Evolutionary conservation across 2,797 vertebrate species (phyloP), one percentile per base, ranked within the genome.

Genomic region (Thaleichthys pacificus): DNA sequence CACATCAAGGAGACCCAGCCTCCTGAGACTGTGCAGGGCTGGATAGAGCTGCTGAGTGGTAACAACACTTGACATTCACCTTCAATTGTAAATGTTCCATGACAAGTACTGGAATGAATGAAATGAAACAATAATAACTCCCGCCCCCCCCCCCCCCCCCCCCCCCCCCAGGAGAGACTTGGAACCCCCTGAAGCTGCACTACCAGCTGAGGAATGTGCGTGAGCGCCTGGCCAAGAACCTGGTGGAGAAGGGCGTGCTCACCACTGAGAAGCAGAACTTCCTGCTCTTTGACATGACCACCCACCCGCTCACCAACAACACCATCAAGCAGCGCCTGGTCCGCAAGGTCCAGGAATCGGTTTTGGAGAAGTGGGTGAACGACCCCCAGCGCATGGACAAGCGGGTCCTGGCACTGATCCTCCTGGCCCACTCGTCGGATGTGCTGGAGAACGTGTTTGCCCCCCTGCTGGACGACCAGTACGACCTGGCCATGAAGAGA

Each of bases 221-320:
- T 38, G 96, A 99, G 82, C 95, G 95, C 17, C 89, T 98, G 90
- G 97, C 97, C 30, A 99, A 99, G 90, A 99, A 98, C 88, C 90
- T 99, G 80, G 97, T 99, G 24, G 96, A 98, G 90, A 99, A 99
- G 87, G 97, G 97, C 0, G 96, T 99, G 74, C 89, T 99, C 84
- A 98, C 96, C n/a, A 99, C 96, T 17, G 97, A 99, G 93, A 99
- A 99, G 91, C 97, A 99, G 90, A 99, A 97, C 93, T 99, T 99
- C 89, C 92, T 99, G 77, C 96, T 98, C 61, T 99, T 99, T 84
- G 97, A 98, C 93, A 99, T 99, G 97, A 99, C 95, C 61, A 99
- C 96, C 0, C 97, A 99, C 86, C 97, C 97, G 1, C 96, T 98
- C 85, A 99, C 94, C 87, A 97, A 99, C 91, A 96, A 90, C 83